Evolutionary conservation across 2,797 vertebrate genomes (phyloP).

Genomic region (Nothura maculosa): DNA sequence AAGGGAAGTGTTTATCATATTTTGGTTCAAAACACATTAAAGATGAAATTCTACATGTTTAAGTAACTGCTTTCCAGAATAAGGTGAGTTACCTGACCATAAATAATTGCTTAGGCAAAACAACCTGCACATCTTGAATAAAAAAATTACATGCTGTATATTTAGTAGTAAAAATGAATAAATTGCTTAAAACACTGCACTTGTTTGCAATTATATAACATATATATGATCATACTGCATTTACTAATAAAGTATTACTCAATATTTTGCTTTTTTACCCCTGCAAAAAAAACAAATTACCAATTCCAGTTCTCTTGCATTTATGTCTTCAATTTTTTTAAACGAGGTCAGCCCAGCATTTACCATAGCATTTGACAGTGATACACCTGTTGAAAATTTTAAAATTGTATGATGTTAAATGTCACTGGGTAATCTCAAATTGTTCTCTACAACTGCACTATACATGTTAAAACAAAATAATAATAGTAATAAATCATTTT

Average conservation of each 20-base stretch:
- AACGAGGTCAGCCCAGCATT: constrained; percentile 95
- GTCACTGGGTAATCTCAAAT: neutral
- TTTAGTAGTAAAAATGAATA: neutral
- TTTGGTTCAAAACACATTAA: neutral
- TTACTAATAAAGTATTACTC: neutral
- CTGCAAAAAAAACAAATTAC: constrained; percentile 78
- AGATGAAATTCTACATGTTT: neutral
- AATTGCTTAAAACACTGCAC: neutral
- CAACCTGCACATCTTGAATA: neutral
- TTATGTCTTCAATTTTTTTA: constrained; percentile 93
- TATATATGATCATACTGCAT: neutral
- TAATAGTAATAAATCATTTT: neutral
- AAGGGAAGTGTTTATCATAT: neutral
- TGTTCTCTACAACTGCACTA: neutral
- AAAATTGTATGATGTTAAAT: constrained; percentile 21
- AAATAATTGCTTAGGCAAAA: neutral
- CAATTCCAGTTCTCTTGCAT: constrained; percentile 94
- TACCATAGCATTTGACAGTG: constrained; percentile 93
- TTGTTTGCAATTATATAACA: neutral
- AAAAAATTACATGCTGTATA: neutral
- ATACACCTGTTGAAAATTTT: constrained; percentile 86
- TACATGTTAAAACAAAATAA: neutral
- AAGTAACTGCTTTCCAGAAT: neutral
- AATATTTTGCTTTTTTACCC: neutral
- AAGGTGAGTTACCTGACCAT: neutral